Evolutionary conservation across 2,888 invertebrate genomes (phyloP).

Genomic region (Eumacrocentrus americanus): DNA sequence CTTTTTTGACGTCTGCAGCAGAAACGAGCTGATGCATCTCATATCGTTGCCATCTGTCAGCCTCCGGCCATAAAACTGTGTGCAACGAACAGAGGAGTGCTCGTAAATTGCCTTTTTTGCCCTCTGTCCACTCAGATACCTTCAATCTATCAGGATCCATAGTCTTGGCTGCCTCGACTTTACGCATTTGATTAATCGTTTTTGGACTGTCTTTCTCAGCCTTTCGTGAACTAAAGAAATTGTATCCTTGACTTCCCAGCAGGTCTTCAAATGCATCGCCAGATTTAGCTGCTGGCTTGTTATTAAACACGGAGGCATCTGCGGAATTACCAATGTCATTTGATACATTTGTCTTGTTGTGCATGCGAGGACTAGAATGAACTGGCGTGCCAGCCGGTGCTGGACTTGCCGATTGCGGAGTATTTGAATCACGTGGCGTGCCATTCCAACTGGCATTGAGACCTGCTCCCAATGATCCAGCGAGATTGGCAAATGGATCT

Average conservation of each 20-base stretch:
- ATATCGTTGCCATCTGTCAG: conserved; percentile 89
- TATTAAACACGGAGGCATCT: conserved; percentile 45
- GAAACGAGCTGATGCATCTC: conserved; percentile 95
- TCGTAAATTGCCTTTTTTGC: conserved; percentile 95
- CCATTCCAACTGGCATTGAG: conserved; percentile 59
- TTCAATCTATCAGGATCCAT: conserved; percentile 93
- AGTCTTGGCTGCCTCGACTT: conserved; percentile 81
- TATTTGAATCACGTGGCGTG: conserved; percentile 57
- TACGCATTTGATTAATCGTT: conserved; percentile 92
- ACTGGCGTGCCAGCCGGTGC: conserved; percentile 61
- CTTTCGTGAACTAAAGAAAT: conserved; percentile 67
- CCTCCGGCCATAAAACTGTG: conserved; percentile 86
- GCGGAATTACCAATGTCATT: conserved; percentile 36
- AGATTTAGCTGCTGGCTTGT: conserved; percentile 46
- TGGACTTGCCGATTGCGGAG: conserved; percentile 57
- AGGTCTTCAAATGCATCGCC: conserved; percentile 89
- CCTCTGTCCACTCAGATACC: conserved; percentile 85
- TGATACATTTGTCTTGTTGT: conserved; percentile 43
- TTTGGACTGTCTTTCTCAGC: conserved; percentile 77
- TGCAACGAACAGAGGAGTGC: conserved; percentile 94
- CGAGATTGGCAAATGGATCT: conserved; percentile 80
- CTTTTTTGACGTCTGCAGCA: conserved; percentile 92
- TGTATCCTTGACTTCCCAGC: conserved; percentile 87
- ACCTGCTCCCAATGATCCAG: conserved; percentile 53
- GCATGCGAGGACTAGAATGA: conserved; percentile 60